phyloP scores from a whole-genome alignment of 1,140 invertebrate species.

The Drosophila arawakana region DNA sequence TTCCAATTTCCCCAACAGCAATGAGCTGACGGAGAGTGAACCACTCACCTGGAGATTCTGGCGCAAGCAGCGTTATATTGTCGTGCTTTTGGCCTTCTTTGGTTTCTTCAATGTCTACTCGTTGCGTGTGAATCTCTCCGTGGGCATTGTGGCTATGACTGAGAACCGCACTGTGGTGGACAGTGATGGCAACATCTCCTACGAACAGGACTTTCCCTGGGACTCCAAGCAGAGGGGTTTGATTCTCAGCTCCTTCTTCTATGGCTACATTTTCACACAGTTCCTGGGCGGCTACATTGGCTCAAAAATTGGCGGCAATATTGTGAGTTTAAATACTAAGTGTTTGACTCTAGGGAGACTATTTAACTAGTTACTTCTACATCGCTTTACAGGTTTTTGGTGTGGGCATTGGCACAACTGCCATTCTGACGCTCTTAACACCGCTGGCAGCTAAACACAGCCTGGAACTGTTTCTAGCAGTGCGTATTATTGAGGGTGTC shows the following conservation, averaged over 20 bases:
- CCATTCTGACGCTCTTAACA: slow-evolving; percentile 92
- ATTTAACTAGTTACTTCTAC: too few species aligned
- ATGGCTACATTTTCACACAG: slow-evolving; percentile 91
- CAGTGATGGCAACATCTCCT: slow-evolving; percentile 86
- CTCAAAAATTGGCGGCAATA: slow-evolving; percentile 89
- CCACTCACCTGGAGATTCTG: slow-evolving; percentile 88
- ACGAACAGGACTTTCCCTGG: slow-evolving; percentile 92
- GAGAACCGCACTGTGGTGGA: slow-evolving; percentile 86
- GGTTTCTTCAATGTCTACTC: slow-evolving; percentile 96
- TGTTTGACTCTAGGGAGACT: not conserved
- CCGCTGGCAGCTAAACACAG: slow-evolving; percentile 90
- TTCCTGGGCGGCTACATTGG: slow-evolving; percentile 91
- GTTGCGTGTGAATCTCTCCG: slow-evolving; percentile 93
- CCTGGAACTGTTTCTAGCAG: slow-evolving; percentile 89
- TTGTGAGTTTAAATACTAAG: slow-evolving; percentile 85
- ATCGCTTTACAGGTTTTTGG: slow-evolving; percentile 87
- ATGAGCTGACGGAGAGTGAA: slow-evolving; percentile 85
- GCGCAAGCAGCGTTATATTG: slow-evolving; percentile 89
- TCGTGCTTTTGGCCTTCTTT: slow-evolving; percentile 91
- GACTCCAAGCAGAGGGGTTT: slow-evolving; percentile 91
- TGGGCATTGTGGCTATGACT: slow-evolving; percentile 96
- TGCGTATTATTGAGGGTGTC: slow-evolving; percentile 94
- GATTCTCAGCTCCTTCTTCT: slow-evolving; percentile 95
- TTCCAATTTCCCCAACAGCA: slow-evolving; percentile 83
- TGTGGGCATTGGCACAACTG: slow-evolving; percentile 91